Conservation (phyloP, 2,113 vertebrate genomes). For the Balaeniceps rex region DNA sequence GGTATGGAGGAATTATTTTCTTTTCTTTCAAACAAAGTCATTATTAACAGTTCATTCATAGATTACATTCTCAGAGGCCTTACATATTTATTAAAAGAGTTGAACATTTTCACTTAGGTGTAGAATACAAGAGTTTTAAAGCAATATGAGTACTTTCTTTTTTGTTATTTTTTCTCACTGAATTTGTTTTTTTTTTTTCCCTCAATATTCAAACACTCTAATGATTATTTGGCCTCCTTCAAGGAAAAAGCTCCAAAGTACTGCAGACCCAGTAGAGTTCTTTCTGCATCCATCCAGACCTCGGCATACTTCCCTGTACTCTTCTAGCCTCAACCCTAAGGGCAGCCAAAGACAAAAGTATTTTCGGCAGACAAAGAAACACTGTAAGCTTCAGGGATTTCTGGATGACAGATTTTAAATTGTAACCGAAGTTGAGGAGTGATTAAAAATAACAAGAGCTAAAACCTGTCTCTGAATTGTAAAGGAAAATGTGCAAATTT, state of each 20-base stretch:
- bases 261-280: not conserved
- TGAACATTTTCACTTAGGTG: not conserved
- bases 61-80: not conserved
- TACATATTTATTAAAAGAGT: not conserved
- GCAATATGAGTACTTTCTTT: not conserved
- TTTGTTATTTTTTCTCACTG: not conserved
- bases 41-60: not conserved
- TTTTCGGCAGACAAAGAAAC: constrained; percentile 34
- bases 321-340: constrained; percentile 19
- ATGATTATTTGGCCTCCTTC: not conserved
- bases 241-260: not conserved
- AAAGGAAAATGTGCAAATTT: not conserved
- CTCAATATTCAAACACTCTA: not conserved
- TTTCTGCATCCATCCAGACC: not conserved
- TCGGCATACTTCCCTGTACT: not conserved
- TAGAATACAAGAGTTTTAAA: not conserved
- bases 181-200: not conserved
- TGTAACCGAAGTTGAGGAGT: not conserved
- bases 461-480: not conserved
- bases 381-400: constrained; percentile 35
- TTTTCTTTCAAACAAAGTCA: not conserved
- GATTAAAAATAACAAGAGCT: constrained; percentile 27
- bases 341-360: constrained; percentile 43
- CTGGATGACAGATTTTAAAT: constrained; percentile 28
- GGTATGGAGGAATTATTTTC: not conserved